Conservation (phyloP, 2,888 invertebrate species). For the Cephus spinipes region DNA sequence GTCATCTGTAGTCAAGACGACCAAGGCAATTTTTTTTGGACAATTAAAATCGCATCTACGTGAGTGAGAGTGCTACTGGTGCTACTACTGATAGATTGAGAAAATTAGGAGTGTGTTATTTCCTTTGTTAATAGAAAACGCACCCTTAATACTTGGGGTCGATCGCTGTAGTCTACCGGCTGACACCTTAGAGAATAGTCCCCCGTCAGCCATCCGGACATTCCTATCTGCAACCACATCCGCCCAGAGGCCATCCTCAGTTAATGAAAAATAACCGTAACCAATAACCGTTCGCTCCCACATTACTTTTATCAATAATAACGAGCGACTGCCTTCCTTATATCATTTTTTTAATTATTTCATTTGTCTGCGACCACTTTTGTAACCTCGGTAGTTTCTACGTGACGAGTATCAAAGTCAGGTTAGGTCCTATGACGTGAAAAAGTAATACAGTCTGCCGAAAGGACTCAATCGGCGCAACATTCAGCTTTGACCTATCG, state of each 20-base stretch:
- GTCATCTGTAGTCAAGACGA: not conserved
- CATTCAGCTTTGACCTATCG: not conserved
- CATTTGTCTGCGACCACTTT: not conserved
- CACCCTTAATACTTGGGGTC: slow-evolving; percentile 92
- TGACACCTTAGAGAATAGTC: slow-evolving; percentile 96
- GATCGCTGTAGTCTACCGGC: slow-evolving; percentile 95
- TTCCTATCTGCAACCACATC: slow-evolving; percentile 82
- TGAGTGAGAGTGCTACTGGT: not conserved
- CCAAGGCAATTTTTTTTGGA: not conserved
- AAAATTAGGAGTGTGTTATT: slow-evolving; percentile 13
- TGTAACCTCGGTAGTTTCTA: not conserved
- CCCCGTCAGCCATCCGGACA: slow-evolving; percentile 94
- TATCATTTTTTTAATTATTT: not conserved
- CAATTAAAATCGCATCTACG: not conserved
- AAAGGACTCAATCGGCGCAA: not conserved
- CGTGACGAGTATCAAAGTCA: not conserved
- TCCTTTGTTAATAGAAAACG: slow-evolving; percentile 64
- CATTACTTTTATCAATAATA: not conserved
- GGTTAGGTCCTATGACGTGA: not conserved
- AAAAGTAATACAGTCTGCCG: not conserved
- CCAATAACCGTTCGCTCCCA: not conserved
- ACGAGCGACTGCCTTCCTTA: not conserved
- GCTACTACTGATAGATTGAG: not conserved
- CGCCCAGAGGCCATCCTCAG: slow-evolving; percentile 58
- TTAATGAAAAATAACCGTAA: slow-evolving; percentile 15